phyloP scores from a whole-genome alignment of 2,888 invertebrate species.

The Allophyes oxyacanthae region DNA sequence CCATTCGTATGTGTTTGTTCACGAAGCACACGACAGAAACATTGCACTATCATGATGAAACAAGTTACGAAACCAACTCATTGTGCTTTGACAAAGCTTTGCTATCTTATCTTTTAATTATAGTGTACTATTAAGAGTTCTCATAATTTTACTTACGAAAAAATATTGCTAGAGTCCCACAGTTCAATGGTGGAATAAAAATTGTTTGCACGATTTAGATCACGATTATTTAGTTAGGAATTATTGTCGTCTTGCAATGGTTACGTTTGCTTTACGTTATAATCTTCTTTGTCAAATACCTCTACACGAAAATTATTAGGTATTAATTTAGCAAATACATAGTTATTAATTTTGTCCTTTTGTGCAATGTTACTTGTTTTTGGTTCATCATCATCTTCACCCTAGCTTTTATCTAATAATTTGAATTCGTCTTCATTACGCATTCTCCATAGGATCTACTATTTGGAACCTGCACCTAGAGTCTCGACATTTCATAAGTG shows the following conservation, averaged over 20 bases:
- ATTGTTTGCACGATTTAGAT: conserved; percentile 11
- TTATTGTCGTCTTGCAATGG: conserved; percentile 4
- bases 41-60: conserved; percentile 45
- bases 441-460: too few species aligned
- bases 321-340: not conserved
- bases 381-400: not conserved
- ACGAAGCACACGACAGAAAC: conserved; percentile 10
- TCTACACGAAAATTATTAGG: not conserved
- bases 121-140: conserved; percentile 28
- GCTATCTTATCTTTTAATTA: conserved; percentile 52
- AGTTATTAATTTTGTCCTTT: not conserved
- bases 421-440: too few species aligned
- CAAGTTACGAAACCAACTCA: conserved; percentile 42
- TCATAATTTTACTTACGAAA: conserved; percentile 50
- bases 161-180: conserved; percentile 36
- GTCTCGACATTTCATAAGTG: too few species aligned
- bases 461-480: too few species aligned
- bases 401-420: too few species aligned
- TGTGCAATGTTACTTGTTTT: too few species aligned
- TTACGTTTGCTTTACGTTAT: not conserved
- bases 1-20: conserved; percentile 15
- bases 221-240: conserved; percentile 11
- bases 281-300: not conserved
- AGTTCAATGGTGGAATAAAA: conserved; percentile 26
- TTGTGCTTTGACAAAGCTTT: conserved; percentile 53